These are phyloP conservation scores for Lochmaea capreae DNA, from an alignment of 2,888 invertebrate species.

Conservation along the genomic window DNA sequence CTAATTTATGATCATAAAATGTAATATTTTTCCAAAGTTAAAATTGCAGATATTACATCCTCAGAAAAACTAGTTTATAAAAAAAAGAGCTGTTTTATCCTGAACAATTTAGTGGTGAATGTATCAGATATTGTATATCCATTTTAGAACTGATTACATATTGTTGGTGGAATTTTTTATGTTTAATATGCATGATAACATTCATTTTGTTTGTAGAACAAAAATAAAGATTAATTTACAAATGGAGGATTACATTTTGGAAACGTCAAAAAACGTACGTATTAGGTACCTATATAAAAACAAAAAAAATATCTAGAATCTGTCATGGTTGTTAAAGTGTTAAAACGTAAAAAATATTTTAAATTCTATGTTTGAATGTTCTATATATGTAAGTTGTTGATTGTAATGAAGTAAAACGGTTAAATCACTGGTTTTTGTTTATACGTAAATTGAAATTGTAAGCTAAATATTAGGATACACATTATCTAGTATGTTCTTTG, in stretches of 20 bases:
- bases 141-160: not conserved
- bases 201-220: not conserved
- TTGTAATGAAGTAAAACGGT: not conserved
- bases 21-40: no score
- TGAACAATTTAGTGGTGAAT: no score
- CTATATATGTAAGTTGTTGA: slow-evolving; percentile 9
- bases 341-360: not conserved
- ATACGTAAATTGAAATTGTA: not conserved
- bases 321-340: slow-evolving; percentile 6
- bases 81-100: not conserved
- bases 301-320: not conserved
- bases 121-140: not conserved
- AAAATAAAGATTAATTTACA: not conserved
- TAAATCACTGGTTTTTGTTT: not conserved
- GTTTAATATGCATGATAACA: not conserved
- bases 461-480: not conserved
- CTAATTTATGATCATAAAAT: no score
- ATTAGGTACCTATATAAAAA: not conserved
- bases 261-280: not conserved
- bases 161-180: not conserved
- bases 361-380: slow-evolving; percentile 5
- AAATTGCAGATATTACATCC: no score
- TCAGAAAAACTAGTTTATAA: not conserved
- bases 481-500: not conserved
- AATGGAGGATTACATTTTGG: not conserved